Evolutionary conservation across 2,888 invertebrate species (phyloP), one percentile per base, ranked within the genome.

Genomic region (Chorisops tibialis): DNA sequence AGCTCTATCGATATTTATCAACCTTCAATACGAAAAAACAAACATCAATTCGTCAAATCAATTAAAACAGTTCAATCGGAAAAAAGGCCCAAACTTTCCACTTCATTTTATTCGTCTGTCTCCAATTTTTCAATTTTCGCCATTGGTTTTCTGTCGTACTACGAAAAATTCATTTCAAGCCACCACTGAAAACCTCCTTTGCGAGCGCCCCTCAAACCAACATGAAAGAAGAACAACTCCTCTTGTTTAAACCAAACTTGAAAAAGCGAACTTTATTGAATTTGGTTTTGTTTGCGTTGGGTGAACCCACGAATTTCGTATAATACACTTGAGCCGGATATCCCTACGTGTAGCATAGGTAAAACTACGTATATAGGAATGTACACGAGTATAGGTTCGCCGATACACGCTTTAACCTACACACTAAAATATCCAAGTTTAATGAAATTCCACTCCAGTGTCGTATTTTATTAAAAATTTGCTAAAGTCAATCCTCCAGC

Each of bases 381-480:
- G 30, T 30, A 30, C 9, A 9, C 3, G 30, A 30, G 30, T 5
- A 30, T 9, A 2, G 30, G 30, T 30, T 5, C 7, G 30, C 9
- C 7, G 30, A 30, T 30, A 30, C 5, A 30, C 9, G 30, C 9
- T 30, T 30, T 30, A 5, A 2, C 9, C 30, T 5, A 30, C 41
- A 24, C 30, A 56, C 43, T 30, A 43, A 30, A 56, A 56, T 35
- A 45, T 58, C 37, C 56, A 43, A 52, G n/a, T 69, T 68, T 70
- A 70, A 70, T 69, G 70, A 70, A 70, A 69, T 70, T 69, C 70
- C 66, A 66, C 67, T 69, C 67, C 69, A 69, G 68, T 70, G 70
- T 69, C 70, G 70, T 70, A 69, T 70, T 70, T 70, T 70, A 70
- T 70, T 70, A 70, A 70, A 70, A 70, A 70, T 69, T 70, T 70